Evolutionary conservation across 1,140 invertebrate genomes (phyloP).

Genomic region (Cylas formicarius): DNA sequence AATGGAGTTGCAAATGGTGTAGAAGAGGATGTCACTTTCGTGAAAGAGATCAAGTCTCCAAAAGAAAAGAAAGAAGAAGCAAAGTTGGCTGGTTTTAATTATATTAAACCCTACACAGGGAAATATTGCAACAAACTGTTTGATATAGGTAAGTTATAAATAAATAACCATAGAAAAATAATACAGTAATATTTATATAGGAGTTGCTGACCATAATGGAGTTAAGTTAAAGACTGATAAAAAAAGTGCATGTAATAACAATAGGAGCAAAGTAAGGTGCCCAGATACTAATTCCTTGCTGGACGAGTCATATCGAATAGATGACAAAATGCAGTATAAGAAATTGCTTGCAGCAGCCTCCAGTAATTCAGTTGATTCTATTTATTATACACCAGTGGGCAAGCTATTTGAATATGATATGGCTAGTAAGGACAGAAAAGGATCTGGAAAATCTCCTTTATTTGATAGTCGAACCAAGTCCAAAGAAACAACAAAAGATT

Average conservation of each 20-base stretch:
- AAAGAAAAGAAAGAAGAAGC: conserved; percentile 18
- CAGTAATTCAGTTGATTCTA: conserved; percentile 19
- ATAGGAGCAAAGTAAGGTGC: conserved; percentile 3
- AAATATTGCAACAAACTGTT: conserved; percentile 12
- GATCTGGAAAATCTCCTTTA: conserved; percentile 10
- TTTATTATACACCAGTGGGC: conserved; percentile 31
- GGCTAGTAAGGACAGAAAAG: conserved; percentile 15
- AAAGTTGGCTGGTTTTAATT: conserved; percentile 21
- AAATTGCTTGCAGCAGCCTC: conserved; percentile 25
- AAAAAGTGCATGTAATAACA: background rate
- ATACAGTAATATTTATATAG: conserved; percentile 2
- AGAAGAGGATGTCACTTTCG: conserved; percentile 28
- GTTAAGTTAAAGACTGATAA: conserved; percentile 14
- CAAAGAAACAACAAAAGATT: conserved; percentile 31
- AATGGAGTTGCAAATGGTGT: conserved; percentile 16
- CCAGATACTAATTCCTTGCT: conserved; percentile 11
- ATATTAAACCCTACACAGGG: conserved; percentile 19
- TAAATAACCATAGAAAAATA: background rate
- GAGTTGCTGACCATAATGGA: conserved; percentile 11
- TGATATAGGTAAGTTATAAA: conserved; percentile 15
- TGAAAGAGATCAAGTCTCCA: conserved; percentile 21
- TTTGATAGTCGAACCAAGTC: conserved; percentile 18
- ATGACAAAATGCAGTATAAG: conserved; percentile 37
- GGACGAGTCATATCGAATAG: conserved; percentile 32
- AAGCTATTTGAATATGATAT: conserved; percentile 22